These are phyloP conservation scores for Urophycis tenuis DNA, from an alignment of 2,797 vertebrate genomes.

Conservation along the genomic window DNA sequence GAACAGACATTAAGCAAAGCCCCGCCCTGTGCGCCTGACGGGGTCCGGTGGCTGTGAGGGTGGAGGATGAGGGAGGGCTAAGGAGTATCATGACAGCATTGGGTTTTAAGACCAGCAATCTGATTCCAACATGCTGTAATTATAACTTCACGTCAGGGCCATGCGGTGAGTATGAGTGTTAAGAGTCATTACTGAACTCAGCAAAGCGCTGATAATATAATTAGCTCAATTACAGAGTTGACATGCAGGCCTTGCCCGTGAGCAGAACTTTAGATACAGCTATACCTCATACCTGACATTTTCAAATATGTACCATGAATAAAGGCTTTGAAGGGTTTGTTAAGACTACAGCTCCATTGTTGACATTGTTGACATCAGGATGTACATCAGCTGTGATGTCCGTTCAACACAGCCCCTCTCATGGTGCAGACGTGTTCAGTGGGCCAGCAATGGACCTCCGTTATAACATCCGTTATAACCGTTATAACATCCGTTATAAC, in stretches of 20 bases:
- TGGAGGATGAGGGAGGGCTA: no score
- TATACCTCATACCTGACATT: not conserved
- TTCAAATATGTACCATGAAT: not conserved
- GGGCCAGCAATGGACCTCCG: no score
- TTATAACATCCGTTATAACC: no score
- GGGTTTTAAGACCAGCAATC: not conserved
- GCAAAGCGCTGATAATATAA: not conserved
- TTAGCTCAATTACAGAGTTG: not conserved
- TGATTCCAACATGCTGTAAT: not conserved
- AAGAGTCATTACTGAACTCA: not conserved
- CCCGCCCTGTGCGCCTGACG: no score
- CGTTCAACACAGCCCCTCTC: no score
- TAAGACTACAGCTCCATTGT: no score
- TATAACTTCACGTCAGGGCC: not conserved
- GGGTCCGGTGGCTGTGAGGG: not conserved
- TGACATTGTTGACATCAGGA: no score
- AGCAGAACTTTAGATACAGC: not conserved
- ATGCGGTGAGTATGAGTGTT: not conserved
- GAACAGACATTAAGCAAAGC: no score
- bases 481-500: no score
- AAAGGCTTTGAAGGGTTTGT: no score
- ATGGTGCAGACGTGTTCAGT: no score
- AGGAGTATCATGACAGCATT: not conserved
- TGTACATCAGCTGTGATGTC: no score
- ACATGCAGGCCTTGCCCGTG: not conserved